Percentiles rank a stretch among this genome's conserved stretches.
Conservation (phyloP, 2,797 vertebrate species). For the Crocodylus rhombifer region DNA sequence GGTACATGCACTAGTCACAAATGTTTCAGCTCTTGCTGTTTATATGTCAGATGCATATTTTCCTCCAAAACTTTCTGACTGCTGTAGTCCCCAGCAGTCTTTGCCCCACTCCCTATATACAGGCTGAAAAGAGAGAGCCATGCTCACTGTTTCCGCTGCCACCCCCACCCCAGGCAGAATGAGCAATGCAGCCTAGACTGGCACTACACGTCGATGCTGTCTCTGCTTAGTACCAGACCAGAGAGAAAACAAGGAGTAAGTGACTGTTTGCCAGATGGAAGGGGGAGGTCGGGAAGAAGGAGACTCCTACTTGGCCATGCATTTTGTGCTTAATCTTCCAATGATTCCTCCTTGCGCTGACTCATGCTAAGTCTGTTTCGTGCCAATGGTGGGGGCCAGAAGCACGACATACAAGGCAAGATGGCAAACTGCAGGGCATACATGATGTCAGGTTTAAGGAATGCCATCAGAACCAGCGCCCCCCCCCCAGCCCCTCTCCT, state of each 20-base stretch:
- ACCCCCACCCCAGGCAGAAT: not conserved
- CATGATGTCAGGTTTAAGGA: not conserved
- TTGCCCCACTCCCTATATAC: rapidly evolving
- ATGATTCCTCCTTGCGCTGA: not conserved
- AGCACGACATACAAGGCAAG: not conserved
- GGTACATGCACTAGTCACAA: too few relatives aligned
- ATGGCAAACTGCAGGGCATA: not conserved
- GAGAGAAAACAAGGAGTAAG: not conserved
- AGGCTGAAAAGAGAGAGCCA: not conserved
- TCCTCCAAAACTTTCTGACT: not conserved
- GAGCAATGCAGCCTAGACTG: not conserved
- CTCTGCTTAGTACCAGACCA: not conserved
- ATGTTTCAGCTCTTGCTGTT: not conserved
- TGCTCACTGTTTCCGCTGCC: not conserved
- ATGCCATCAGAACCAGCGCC: not conserved
- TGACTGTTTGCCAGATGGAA: not conserved
- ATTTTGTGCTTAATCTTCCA: not conserved
- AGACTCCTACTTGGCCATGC: rapidly evolving
- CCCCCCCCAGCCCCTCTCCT: too few relatives aligned
- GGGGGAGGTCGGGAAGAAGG: not conserved
- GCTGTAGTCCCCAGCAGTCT: not conserved
- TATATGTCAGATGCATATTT: not conserved
- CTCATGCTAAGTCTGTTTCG: not conserved
- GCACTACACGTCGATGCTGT: not conserved
- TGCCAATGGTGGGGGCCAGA: not conserved